These are phyloP conservation scores for Sclerodermus sp. DNA, from an alignment of 2,888 invertebrate species.

Conservation along the genomic window DNA sequence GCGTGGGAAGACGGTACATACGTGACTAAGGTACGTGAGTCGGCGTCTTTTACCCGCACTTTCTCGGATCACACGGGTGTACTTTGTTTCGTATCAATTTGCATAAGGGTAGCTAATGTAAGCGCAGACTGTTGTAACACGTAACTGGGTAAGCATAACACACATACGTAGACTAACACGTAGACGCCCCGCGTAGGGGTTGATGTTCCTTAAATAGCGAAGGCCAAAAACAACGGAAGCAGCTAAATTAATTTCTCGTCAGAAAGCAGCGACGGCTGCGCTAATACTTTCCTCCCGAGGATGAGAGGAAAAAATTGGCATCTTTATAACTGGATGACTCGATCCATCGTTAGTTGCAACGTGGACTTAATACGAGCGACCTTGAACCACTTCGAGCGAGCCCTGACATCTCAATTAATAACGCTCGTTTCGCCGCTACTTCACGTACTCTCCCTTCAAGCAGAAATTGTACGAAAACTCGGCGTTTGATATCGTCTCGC, in stretches of 20 bases:
- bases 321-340: too few species aligned
- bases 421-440: conserved; percentile 11
- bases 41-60: conserved; percentile 18
- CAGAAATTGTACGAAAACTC: conserved; percentile 15
- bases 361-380: conserved; percentile 15
- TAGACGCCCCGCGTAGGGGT: conserved; percentile 20
- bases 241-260: conserved; percentile 28
- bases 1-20: too few species aligned
- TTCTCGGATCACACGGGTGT: conserved; percentile 24
- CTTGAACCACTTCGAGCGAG: conserved; percentile 24
- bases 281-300: too few species aligned
- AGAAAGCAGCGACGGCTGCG: too few species aligned
- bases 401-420: conserved; percentile 9
- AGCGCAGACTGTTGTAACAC: conserved; percentile 28
- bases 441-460: conserved; percentile 13
- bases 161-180: too few species aligned
- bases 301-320: too few species aligned
- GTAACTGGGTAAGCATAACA: conserved; percentile 22
- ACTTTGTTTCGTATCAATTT: conserved; percentile 40
- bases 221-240: conserved; percentile 30
- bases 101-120: conserved; percentile 39
- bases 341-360: too few species aligned
- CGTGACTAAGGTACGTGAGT: conserved; percentile 8
- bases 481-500: too few species aligned
- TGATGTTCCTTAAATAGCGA: conserved; percentile 26